Evolutionary conservation across 2,888 invertebrate species (phyloP), one percentile per base, ranked within the genome.

Genomic region (Syritta pipiens): DNA sequence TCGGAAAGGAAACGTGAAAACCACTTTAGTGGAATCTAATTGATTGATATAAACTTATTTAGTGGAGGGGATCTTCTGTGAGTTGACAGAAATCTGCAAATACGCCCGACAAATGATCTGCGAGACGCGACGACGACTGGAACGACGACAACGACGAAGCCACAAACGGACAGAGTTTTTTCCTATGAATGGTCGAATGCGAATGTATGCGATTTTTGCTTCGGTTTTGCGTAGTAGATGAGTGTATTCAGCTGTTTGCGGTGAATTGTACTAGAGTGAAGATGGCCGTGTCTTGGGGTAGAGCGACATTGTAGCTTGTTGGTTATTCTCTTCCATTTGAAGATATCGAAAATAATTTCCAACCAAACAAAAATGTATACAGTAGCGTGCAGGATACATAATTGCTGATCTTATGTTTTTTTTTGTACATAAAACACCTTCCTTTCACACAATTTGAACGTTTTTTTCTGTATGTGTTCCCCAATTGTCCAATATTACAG

Each of bases 101-200:
- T 74, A 77, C 55, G 62, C 51, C 57, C 72, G 72, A 79, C 42
- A 37, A 68, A 35, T 37, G n/a, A 79, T 74, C 57, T 62, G 72
- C 67, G 51, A 79, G 51, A 68, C 67, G 79, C 62, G 72, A 72
- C 72, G 48, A 68, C 79, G 62, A 79, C 44, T 40, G 69, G 59
- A 57, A 63, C 68, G 69, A 79, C 65, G 55, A n/a, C n/a, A n/a
- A n/a, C n/a, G n/a, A 72, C 77, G 67, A 40, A 79, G 68, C 62
- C 79, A 79, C 79, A 62, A 72, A 67, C 72, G 65, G 72, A 67
- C 72, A 79, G 67, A 72, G 48, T 72, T 40, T 49, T 62, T 48
- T 49, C 53, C 46, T 60, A 51, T 24, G 55, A 65, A 48, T 49
- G 76, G 49, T 62, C n/a, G 51, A 12, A 49, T 40, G 46, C 26